Evolutionary conservation across 2,888 invertebrate genomes (phyloP), one percentile per base, ranked within the genome.

Genomic region (Tipula unca): DNA sequence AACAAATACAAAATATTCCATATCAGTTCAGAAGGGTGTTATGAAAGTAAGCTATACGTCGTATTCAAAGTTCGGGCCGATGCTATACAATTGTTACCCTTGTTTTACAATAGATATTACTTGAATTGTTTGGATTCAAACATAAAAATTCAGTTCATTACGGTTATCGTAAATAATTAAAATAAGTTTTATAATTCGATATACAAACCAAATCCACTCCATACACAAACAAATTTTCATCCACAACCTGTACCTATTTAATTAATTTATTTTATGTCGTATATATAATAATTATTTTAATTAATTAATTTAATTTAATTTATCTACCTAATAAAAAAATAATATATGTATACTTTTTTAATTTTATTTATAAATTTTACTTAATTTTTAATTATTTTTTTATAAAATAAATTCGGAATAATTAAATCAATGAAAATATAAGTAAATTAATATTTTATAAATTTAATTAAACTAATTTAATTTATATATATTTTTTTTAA

Each of bases 291-390:
- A 69, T 69, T 69, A 69, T 69, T 25, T 25, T 69, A 69, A 69
- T 69, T 25, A 25, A 69, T 69, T 25, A 25, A n/a, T 69, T 69
- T 25, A 69, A 69, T 69, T 69, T 69, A 69, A 69, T 69, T 69
- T 25, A 69, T 69, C 69, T 69, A 69, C 13, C 69, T 69, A 69
- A 69, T 69, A 69, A 69, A 69, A 69, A 69, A 69, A 69, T 69
- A 69, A 69, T 69, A 69, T 69, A n/a, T n/a, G n/a, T n/a, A n/a
- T n/a, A n/a, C n/a, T n/a, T n/a, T 69, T 69, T 32, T 69, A 69
- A 25, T 54, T 17, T n/a, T n/a, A n/a, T 17, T 5, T 69, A 69
- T 69, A 69, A 17, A 17, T 32, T n/a, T 32, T 54, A 54, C 48
- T 54, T 54, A 54, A 69, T 69, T 10, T 20, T 10, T 25, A 69